Evolutionary conservation across 2,888 invertebrate species (phyloP).

Genomic region (Aproaerema taeniolella): DNA sequence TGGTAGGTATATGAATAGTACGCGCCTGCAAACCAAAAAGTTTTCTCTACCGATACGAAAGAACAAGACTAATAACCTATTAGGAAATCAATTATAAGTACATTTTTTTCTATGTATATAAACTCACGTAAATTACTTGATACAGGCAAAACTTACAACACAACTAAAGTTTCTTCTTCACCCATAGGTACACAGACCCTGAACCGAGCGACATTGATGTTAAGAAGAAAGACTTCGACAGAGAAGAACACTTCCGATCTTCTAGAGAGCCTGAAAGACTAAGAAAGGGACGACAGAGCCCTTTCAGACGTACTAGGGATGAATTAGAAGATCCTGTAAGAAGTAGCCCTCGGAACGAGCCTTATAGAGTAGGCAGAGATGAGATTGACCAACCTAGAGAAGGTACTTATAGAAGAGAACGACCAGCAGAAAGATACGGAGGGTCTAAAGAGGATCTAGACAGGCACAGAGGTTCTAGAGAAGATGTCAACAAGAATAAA

Average conservation of each 20-base stretch:
- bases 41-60: too few species aligned
- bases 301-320: too few species aligned
- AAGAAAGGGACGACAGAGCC: conserved; percentile 22
- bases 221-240: conserved; percentile 51
- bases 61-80: too few species aligned
- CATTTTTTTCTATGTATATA: too few species aligned
- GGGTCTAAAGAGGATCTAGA: conserved; percentile 9
- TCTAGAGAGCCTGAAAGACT: conserved; percentile 50
- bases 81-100: too few species aligned
- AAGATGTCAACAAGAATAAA: conserved; percentile 17
- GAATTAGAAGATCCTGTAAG: neutral
- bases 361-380: neutral
- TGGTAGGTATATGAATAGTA: too few species aligned
- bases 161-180: conserved; percentile 15
- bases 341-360: neutral
- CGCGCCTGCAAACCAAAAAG: too few species aligned
- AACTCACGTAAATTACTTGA: too few species aligned
- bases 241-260: conserved; percentile 37
- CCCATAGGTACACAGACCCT: conserved; percentile 60
- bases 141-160: too few species aligned
- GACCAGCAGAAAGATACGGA: conserved; percentile 10
- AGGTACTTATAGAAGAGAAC: too few species aligned
- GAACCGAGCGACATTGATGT: conserved; percentile 64
- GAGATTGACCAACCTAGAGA: conserved; percentile 5
- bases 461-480: conserved; percentile 15